phyloP scores from a whole-genome alignment of 2,797 vertebrate genomes.

The Paedocypris micromegethes region DNA sequence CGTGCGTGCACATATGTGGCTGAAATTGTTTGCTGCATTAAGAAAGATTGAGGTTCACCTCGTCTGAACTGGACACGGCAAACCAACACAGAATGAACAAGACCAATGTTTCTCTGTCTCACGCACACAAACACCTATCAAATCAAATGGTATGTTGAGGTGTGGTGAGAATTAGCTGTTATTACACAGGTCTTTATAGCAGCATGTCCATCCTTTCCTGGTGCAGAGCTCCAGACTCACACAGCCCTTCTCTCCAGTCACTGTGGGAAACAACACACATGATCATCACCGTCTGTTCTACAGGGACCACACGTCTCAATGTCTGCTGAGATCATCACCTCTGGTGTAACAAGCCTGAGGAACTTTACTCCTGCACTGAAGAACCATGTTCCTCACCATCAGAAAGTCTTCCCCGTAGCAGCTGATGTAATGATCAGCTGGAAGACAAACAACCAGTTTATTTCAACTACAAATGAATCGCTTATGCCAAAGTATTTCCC shows the following conservation, averaged over 20 bases:
- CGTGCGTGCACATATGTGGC: too few relatives aligned
- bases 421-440: conserved; percentile 52
- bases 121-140: not conserved
- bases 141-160: not conserved
- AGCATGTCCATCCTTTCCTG: conserved; percentile 57
- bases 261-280: conserved; percentile 40
- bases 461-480: too few relatives aligned
- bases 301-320: too few relatives aligned
- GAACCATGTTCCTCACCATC: conserved; percentile 49
- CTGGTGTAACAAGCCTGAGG: conserved; percentile 65
- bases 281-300: too few relatives aligned
- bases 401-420: conserved; percentile 61
- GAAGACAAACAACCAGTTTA: not conserved
- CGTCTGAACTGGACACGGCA: conserved; percentile 18
- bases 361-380: conserved; percentile 50
- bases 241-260: conserved; percentile 63
- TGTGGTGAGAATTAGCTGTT: not conserved
- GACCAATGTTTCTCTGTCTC: not conserved
- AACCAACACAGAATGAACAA: conserved; percentile 23
- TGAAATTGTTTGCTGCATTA: not conserved
- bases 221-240: conserved; percentile 43
- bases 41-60: not conserved
- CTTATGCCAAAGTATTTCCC: too few relatives aligned
- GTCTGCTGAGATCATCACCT: conserved; percentile 42
- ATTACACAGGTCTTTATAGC: conserved; percentile 55